Evolutionary conservation across 2,113 vertebrate species (phyloP).

Genomic region (Epinephelus moara): DNA sequence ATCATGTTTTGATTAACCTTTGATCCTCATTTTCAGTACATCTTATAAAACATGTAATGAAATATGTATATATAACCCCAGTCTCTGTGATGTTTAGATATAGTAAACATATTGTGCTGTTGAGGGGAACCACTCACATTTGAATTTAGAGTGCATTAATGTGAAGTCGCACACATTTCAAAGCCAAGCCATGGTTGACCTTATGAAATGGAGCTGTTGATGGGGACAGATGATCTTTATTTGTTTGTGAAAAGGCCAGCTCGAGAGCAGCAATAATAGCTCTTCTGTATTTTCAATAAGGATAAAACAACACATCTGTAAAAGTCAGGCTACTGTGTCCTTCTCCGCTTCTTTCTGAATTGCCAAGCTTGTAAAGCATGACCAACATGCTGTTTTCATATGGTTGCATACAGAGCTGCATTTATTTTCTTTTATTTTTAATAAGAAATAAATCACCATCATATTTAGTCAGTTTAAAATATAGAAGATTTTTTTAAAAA

Average conservation of each 20-base stretch:
- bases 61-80: not conserved
- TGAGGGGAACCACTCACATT: constrained; percentile 30
- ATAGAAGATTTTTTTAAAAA: not conserved
- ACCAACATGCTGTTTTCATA: not conserved
- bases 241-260: constrained; percentile 72
- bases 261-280: constrained; percentile 43
- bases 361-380: not conserved
- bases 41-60: constrained; percentile 11
- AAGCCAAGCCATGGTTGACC: constrained; percentile 54
- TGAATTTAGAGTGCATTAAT: constrained; percentile 47
- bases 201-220: constrained; percentile 59
- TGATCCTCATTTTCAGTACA: not conserved
- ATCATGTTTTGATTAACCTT: not conserved
- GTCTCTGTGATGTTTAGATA: not conserved
- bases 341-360: not conserved
- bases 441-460: not conserved
- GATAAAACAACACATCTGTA: constrained; percentile 46
- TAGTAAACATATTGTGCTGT: not conserved
- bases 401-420: not conserved
- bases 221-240: constrained; percentile 66
- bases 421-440: not conserved
- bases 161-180: constrained; percentile 31
- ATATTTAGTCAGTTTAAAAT: not conserved
- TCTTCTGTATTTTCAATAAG: constrained; percentile 44
- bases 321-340: constrained; percentile 32